Conservation (phyloP, 2,888 invertebrate species). For the Gymnosoma rotundatum region DNA sequence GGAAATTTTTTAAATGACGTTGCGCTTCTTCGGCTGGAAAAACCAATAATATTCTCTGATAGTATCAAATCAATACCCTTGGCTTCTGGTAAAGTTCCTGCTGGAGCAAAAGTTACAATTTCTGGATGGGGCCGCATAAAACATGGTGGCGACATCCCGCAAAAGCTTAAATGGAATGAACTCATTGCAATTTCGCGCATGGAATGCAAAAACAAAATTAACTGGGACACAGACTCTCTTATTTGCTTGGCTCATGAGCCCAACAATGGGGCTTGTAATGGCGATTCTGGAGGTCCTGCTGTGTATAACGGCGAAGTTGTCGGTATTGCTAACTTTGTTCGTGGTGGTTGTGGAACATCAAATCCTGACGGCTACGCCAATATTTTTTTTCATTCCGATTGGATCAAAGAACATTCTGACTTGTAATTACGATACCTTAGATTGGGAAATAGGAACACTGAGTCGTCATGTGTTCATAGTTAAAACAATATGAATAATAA, state of each 20-base stretch:
- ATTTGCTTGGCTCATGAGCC: slow-evolving; percentile 76
- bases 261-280: slow-evolving; percentile 77
- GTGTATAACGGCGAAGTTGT: slow-evolving; percentile 75
- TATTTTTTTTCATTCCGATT: too few species aligned
- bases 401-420: too few species aligned
- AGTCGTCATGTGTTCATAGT: too few species aligned
- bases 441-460: too few species aligned
- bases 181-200: slow-evolving; percentile 71
- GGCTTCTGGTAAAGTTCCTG: slow-evolving; percentile 73
- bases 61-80: slow-evolving; percentile 75
- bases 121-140: slow-evolving; percentile 77
- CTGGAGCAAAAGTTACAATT: slow-evolving; percentile 72
- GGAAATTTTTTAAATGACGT: slow-evolving; percentile 76
- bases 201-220: slow-evolving; percentile 70
- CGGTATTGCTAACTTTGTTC: slow-evolving; percentile 78
- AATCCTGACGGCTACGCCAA: too few species aligned
- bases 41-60: slow-evolving; percentile 73
- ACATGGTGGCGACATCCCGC: slow-evolving; percentile 74
- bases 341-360: too few species aligned
- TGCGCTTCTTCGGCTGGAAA: slow-evolving; percentile 73
- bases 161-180: slow-evolving; percentile 75
- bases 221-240: slow-evolving; percentile 70
- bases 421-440: too few species aligned
- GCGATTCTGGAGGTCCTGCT: slow-evolving; percentile 79
- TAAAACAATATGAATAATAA: too few species aligned